phyloP scores from a whole-genome alignment of 2,113 vertebrate species.

The Pomatorhinus ruficollis region DNA sequence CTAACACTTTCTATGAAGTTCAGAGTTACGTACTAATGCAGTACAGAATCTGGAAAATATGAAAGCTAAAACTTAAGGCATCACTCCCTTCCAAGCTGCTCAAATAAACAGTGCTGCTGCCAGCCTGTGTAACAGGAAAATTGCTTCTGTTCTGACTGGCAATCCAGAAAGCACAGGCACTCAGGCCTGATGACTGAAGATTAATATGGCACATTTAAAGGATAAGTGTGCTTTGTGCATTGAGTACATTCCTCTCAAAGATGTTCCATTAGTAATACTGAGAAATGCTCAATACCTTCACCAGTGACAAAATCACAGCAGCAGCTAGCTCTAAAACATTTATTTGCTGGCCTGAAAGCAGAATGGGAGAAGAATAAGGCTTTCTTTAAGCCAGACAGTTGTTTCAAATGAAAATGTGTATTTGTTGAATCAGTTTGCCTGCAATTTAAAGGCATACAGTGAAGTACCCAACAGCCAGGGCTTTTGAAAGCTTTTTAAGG shows the following conservation, averaged over 20 bases:
- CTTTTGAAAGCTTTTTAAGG: neutral
- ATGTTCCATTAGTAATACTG: neutral
- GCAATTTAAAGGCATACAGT: neutral
- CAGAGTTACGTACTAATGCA: neutral
- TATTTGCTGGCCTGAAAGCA: neutral
- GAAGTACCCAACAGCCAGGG: neutral
- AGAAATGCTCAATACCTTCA: slow-evolving; percentile 7
- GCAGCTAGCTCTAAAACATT: slow-evolving; percentile 4
- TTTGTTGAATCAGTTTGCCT: neutral
- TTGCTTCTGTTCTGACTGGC: neutral
- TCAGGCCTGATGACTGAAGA: neutral
- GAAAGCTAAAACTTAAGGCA: neutral
- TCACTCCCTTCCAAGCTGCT: neutral
- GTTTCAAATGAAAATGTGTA: neutral
- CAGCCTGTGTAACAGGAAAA: neutral
- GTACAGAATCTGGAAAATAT: neutral
- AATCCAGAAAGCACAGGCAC: neutral
- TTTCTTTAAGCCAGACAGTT: neutral
- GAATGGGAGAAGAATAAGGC: neutral
- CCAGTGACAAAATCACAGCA: neutral
- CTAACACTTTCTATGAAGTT: neutral
- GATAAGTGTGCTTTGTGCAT: neutral
- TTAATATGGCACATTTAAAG: neutral
- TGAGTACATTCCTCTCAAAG: neutral
- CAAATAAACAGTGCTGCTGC: neutral